phyloP scores from a whole-genome alignment of 2,888 invertebrate species.

The Anarsia innoxiella region DNA sequence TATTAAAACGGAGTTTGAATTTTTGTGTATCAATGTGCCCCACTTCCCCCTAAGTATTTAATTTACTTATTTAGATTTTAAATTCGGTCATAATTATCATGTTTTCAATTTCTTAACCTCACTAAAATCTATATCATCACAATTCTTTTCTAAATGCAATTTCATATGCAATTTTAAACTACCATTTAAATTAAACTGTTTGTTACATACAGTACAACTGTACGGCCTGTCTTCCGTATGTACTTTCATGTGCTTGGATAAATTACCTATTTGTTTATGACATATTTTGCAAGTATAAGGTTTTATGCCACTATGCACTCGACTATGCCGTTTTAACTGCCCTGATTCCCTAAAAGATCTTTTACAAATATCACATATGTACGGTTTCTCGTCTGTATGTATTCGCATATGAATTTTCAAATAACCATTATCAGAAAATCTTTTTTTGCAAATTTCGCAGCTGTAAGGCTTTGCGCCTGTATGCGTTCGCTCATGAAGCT shows the following conservation, averaged over 20 bases:
- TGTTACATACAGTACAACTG: constrained; percentile 41
- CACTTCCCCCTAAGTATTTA: too few relatives aligned
- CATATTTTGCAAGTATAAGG: constrained; percentile 61
- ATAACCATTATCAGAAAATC: constrained; percentile 62
- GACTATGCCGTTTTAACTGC: constrained; percentile 52
- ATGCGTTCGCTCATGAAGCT: constrained; percentile 55
- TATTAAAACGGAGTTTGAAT: too few relatives aligned
- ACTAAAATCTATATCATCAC: too few relatives aligned
- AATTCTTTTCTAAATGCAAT: too few relatives aligned
- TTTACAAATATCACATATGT: constrained; percentile 50
- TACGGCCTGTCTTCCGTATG: constrained; percentile 47
- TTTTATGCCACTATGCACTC: constrained; percentile 53
- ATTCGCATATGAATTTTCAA: constrained; percentile 62
- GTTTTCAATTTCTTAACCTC: too few relatives aligned
- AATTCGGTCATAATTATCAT: too few relatives aligned
- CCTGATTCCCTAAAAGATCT: constrained; percentile 54
- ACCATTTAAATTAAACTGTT: constrained; percentile 43
- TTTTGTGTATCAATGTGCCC: too few relatives aligned
- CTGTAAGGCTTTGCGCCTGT: constrained; percentile 54
- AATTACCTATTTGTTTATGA: constrained; percentile 58
- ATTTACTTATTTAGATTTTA: too few relatives aligned
- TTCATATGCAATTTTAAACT: constrained; percentile 49
- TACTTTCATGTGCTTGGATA: constrained; percentile 56
- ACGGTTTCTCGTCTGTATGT: constrained; percentile 58
- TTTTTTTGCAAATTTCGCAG: constrained; percentile 56